Evolutionary conservation across 2,888 invertebrate species (phyloP), one percentile per base, ranked within the genome.

Genomic region (Acronicta psi): DNA sequence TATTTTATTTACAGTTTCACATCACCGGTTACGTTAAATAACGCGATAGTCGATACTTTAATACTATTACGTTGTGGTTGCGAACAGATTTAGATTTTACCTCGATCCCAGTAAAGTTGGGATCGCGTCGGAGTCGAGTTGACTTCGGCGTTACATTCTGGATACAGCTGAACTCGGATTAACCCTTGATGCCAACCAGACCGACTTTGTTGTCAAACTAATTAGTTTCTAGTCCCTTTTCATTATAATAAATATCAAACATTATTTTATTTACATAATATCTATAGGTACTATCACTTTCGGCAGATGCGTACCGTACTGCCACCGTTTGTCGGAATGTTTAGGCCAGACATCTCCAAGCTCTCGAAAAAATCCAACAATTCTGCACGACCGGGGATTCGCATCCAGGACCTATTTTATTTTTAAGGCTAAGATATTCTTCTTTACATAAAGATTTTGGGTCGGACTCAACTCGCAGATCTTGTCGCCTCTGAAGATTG

Each of bases 1-100:
- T 51, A 61, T 63, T 63, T 59, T 13, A 59, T 47, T 51, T 42
- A n/a, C n/a, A 46, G 62, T 64, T 66, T 60, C 60, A 56, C 59
- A 51, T 74, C 64, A 59, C 54, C 58, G 73, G 63, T 50, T 63
- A 51, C 61, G 29, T 54, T 40, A 59, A 54, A 65, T 82, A 83
- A 82, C 75, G 59, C 77, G 75, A 82, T 81, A 79, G 77, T 75
- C 76, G 73, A 81, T 83, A 81, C 78, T 82, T 72, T 80, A 81
- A 78, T 76, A 68, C 67, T 72, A 83, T 83, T 83, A 82, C 69
- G 78, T 75, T 80, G 79, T 71, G 79, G 81, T 81, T 79, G 70
- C 65, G 58, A 66, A 69, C 69, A 77, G 82, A 84, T 85, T 85
- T 77, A 73, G 82, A 80, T 82, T 82, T 73, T 78, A 75, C 78